Evolutionary conservation across 2,113 vertebrate genomes (phyloP).

Genomic region (Chloropsis cyanopogon): DNA sequence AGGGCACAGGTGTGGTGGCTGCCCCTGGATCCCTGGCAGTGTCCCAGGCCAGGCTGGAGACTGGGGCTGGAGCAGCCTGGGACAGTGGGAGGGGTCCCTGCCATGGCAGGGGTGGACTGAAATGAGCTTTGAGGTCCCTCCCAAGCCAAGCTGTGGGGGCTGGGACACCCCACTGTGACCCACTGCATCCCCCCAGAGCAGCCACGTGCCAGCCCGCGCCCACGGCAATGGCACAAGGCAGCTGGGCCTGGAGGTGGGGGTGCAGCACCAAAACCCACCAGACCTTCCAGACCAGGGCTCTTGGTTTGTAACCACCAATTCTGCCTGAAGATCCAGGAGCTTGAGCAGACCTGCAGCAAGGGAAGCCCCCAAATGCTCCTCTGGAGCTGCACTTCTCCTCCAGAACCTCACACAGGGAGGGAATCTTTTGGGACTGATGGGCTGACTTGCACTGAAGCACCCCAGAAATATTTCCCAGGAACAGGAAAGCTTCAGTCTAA

Average conservation of each 20-base stretch:
- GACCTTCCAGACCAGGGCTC: background rate
- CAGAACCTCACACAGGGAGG: background rate
- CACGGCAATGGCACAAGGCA: rapidly evolving
- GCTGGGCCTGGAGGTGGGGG: background rate
- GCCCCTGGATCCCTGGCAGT: background rate
- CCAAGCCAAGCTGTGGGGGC: background rate
- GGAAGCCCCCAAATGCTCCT: background rate
- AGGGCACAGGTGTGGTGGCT: background rate
- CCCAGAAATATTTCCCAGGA: background rate
- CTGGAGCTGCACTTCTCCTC: background rate
- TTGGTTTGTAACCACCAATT: background rate
- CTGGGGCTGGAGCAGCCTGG: background rate
- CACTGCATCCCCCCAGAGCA: rapidly evolving
- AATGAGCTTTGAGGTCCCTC: background rate
- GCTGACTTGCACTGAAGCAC: background rate
- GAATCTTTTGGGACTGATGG: background rate
- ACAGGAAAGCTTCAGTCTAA: background rate
- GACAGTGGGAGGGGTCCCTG: background rate
- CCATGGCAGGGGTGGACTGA: background rate
- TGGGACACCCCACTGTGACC: background rate
- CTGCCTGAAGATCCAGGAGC: background rate
- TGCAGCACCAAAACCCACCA: background rate
- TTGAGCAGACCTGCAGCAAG: background rate
- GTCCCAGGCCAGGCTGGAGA: rapidly evolving
- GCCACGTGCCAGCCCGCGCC: background rate